Evolutionary conservation across 2,113 vertebrate genomes (phyloP).

Genomic region (Otus sunia): DNA sequence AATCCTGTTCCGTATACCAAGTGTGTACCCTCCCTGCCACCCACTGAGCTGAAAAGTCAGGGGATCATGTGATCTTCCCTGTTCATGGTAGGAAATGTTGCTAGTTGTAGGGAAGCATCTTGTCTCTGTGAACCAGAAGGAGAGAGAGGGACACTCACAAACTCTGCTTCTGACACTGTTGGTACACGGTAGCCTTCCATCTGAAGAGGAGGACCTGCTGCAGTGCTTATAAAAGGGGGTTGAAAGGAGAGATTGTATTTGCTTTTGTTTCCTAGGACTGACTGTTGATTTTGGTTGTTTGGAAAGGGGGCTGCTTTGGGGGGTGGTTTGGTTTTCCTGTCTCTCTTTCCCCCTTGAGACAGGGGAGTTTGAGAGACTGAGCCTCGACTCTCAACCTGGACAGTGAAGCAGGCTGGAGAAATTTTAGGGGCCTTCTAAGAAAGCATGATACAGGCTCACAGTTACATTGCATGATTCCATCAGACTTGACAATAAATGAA

Average conservation of each 20-base stretch:
- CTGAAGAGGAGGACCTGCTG: not conserved
- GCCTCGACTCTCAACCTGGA: not conserved
- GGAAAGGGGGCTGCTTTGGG: not conserved
- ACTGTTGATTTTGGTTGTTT: not conserved
- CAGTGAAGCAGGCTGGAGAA: not conserved
- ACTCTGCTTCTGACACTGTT: not conserved
- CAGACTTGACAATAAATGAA: not conserved
- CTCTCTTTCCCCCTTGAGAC: not conserved
- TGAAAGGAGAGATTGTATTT: not conserved
- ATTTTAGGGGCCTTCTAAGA: not conserved
- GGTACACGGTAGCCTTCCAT: not conserved
- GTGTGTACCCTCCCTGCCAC: not conserved
- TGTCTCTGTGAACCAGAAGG: not conserved
- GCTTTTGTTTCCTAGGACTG: not conserved
- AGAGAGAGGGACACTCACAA: not conserved
- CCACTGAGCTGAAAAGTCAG: not conserved
- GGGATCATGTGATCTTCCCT: not conserved
- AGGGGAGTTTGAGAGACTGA: not conserved
- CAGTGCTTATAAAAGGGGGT: not conserved
- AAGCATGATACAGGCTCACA: not conserved
- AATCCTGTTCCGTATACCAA: not conserved
- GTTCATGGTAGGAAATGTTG: fast-evolving
- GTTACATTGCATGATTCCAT: not conserved
- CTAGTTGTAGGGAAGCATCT: not conserved
- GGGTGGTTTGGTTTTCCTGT: not conserved